Conservation (phyloP, 2,797 vertebrate species). For the Mus minutoides region DNA sequence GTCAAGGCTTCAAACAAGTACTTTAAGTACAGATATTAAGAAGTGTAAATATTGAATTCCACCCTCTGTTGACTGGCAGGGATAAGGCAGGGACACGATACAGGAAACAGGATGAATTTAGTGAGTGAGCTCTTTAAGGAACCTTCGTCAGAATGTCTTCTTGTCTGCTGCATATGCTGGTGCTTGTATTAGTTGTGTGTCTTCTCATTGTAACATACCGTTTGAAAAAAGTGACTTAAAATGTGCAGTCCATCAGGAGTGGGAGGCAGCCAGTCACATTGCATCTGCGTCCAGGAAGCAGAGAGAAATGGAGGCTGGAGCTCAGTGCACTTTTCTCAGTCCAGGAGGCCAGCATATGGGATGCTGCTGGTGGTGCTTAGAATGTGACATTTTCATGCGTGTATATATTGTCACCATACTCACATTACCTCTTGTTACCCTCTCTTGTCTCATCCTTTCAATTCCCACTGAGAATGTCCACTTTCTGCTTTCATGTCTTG, state of each 20-base stretch:
- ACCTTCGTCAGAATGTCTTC: slow-evolving; percentile 21
- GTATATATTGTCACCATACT: background rate
- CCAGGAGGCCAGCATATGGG: background rate
- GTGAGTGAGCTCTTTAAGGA: slow-evolving; percentile 36
- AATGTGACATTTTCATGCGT: background rate
- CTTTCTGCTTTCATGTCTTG: background rate
- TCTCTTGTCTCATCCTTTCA: background rate
- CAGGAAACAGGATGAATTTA: slow-evolving; percentile 57
- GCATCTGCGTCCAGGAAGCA: background rate
- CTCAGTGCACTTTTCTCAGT: background rate
- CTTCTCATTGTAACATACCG: background rate
- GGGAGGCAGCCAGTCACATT: background rate
- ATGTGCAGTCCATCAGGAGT: background rate
- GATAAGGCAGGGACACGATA: slow-evolving; percentile 39
- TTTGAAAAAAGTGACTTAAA: background rate
- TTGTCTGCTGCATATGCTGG: background rate
- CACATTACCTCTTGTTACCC: background rate
- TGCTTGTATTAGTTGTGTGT: background rate
- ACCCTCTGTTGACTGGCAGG: slow-evolving; percentile 36
- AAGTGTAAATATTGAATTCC: slow-evolving; percentile 65
- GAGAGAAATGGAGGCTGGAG: background rate
- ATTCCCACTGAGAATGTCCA: too few relatives aligned
- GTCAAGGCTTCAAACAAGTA: slow-evolving; percentile 15
- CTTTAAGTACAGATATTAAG: slow-evolving; percentile 59
- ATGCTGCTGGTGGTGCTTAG: background rate